Conservation (phyloP, 2,888 invertebrate species). For the Spilarctia lutea region DNA sequence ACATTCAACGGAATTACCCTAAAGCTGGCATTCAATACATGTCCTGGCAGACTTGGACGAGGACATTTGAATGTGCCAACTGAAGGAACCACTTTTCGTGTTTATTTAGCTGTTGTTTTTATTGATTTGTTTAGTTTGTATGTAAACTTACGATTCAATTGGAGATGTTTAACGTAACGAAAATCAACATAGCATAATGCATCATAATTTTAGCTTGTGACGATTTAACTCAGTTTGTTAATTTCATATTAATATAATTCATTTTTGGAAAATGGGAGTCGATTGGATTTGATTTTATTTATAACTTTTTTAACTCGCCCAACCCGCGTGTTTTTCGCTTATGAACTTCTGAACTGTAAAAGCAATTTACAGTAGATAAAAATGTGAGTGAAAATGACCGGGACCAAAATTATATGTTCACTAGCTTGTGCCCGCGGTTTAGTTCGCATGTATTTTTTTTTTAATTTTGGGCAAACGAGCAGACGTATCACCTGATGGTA, state of each 20-base stretch:
- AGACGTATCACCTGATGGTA: no score
- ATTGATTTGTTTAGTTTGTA: conserved; percentile 74
- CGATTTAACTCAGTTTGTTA: conserved; percentile 80
- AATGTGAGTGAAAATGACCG: no score
- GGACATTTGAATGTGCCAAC: conserved; percentile 77
- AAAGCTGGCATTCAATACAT: conserved; percentile 77
- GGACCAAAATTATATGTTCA: no score
- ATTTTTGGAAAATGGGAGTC: conserved; percentile 63
- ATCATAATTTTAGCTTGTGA: conserved; percentile 79
- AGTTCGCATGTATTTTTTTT: no score
- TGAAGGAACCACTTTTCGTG: conserved; percentile 75
- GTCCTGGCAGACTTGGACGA: conserved; percentile 73
- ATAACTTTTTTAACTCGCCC: no score
- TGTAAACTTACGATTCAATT: conserved; percentile 71
- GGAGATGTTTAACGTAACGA: conserved; percentile 62
- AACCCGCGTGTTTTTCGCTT: no score
- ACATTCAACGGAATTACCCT: conserved; percentile 82
- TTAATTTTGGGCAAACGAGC: no score
- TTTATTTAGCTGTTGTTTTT: conserved; percentile 72
- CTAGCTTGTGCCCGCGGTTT: no score
- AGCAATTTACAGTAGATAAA: no score
- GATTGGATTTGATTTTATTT: conserved; percentile 41
- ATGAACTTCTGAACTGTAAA: no score
- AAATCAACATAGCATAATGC: conserved; percentile 71
- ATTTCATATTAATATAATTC: conserved; percentile 83